A percentile compares a stretch with the other conserved stretches of the same genome.
Evolutionary conservation across 2,797 vertebrate genomes (phyloP).

Genomic region (Esox masquinongy): DNA sequence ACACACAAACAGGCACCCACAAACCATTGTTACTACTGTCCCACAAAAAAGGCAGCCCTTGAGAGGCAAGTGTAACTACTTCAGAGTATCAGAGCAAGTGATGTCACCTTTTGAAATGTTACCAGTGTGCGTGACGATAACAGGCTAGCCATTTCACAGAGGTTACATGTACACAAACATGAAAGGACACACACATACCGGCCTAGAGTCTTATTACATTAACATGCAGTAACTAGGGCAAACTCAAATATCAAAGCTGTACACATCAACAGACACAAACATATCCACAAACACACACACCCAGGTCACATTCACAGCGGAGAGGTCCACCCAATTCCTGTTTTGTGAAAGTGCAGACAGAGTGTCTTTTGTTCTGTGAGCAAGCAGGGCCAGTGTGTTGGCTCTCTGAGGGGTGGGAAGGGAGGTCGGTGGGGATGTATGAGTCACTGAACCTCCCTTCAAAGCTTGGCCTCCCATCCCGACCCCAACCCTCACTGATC

Average conservation of each 20-base stretch:
- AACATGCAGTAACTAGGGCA: too few relatives aligned
- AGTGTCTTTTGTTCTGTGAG: conserved; percentile 60
- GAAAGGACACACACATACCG: conserved; percentile 5
- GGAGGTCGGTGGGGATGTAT: conserved; percentile 58
- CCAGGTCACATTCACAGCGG: conserved; percentile 53
- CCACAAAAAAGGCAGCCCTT: too few relatives aligned
- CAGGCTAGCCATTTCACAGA: too few relatives aligned
- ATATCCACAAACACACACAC: conserved; percentile 16
- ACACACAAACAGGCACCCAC: conserved; percentile 2
- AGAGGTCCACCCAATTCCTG: conserved; percentile 30
- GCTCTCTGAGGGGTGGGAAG: conserved; percentile 36
- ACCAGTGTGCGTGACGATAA: too few relatives aligned
- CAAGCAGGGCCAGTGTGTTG: conserved; percentile 20
- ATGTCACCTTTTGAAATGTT: too few relatives aligned
- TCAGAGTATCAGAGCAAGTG: too few relatives aligned
- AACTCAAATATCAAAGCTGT: not conserved
- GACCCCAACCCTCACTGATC: conserved; percentile 22
- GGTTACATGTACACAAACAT: conserved; percentile 16
- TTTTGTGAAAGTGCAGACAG: conserved; percentile 50
- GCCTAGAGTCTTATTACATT: too few relatives aligned
- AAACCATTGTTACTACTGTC: not conserved
- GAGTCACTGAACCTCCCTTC: conserved; percentile 74
- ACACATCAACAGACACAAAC: not conserved
- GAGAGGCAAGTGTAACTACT: too few relatives aligned
- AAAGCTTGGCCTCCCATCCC: conserved; percentile 59